Evolutionary conservation across 2,797 vertebrate species (phyloP), one percentile per base, ranked within the genome.

Genomic region (Pangasius macronema): DNA sequence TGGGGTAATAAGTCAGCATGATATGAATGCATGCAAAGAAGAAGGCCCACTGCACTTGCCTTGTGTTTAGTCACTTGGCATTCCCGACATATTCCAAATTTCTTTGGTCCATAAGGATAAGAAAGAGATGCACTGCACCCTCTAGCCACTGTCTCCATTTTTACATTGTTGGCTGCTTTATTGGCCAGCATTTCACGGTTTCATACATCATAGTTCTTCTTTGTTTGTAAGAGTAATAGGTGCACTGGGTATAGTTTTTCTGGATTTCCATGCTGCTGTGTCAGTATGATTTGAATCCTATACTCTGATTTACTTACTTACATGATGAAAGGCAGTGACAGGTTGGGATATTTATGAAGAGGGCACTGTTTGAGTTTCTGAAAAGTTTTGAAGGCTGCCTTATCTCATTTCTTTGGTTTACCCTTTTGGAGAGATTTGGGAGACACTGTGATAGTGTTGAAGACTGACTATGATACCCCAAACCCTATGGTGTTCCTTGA

Each of bases 31-130:
- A 67, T 67, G 61, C 81, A 67, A 65, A 51, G 46, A 67, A 51
- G n/a, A 67, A 51, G 4, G 42, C 42, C 81, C 63, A 67, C 33
- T 83, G 63, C 82, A 53, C 46, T 83, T 83, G 65, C 63, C 61
- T 83, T 83, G 46, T 83, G 82, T 83, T 68, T 83, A 83, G 63
- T 36, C 82, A 68, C 65, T 68, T 68, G 63, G 46, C 46, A 83
- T 83, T 83, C 82, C 82, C 68, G n/a, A 83, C 63, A 83, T 83
- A 83, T 83, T 83, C 36, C 16, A 53, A 27, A 68, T 83, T 83
- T 36, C 46, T 83, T 68, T 68, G 46, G 18, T 83, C 11, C 1
- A 8, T 68, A 68, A 68, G 61, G n/a, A 83, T 67, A 30, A 24
- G 61, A 36, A 61, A 82, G 57, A 16, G 79, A 68, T 68, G 46